A percentile compares a stretch with the other conserved stretches of the same genome.
Evolutionary conservation across 2,888 invertebrate genomes (phyloP).

Genomic region (Diaprepes abbreviatus): DNA sequence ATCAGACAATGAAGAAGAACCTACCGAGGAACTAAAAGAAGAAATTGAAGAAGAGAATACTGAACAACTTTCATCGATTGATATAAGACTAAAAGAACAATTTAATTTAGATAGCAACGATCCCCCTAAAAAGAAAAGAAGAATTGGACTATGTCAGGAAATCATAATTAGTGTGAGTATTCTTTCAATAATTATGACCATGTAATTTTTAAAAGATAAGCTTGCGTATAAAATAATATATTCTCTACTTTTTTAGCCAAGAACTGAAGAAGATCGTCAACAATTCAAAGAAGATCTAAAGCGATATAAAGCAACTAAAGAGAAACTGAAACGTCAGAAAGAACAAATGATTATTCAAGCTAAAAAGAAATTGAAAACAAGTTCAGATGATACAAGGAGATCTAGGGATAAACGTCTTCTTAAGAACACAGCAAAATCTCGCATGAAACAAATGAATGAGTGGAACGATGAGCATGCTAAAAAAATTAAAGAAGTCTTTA

Average conservation of each 20-base stretch:
- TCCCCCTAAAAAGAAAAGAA: slow-evolving; percentile 65
- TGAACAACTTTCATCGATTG: slow-evolving; percentile 56
- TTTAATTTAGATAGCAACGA: slow-evolving; percentile 60
- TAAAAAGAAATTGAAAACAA: slow-evolving; percentile 58
- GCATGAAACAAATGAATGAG: slow-evolving; percentile 64
- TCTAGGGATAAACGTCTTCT: slow-evolving; percentile 54
- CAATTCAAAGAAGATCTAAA: slow-evolving; percentile 79
- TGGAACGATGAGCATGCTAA: slow-evolving; percentile 72
- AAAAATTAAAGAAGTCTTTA: slow-evolving; percentile 88
- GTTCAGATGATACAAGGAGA: slow-evolving; percentile 50
- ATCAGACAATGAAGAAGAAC: slow-evolving; percentile 46
- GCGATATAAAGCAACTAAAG: slow-evolving; percentile 84
- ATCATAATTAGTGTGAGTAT: slow-evolving; percentile 76
- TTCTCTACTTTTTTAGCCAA: slow-evolving; percentile 72
- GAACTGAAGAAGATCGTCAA: slow-evolving; percentile 83
- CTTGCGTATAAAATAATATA: too few relatives aligned
- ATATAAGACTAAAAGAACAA: slow-evolving; percentile 62
- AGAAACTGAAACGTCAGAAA: slow-evolving; percentile 79
- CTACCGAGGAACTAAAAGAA: slow-evolving; percentile 28
- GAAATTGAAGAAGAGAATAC: slow-evolving; percentile 56
- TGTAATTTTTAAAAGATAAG: too few relatives aligned
- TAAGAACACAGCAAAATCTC: slow-evolving; percentile 59
- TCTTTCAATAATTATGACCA: too few relatives aligned
- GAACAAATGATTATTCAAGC: slow-evolving; percentile 70
- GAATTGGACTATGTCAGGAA: slow-evolving; percentile 74